Evolutionary conservation across 2,797 vertebrate species (phyloP).

Genomic region (Hoplostethus mediterraneus): DNA sequence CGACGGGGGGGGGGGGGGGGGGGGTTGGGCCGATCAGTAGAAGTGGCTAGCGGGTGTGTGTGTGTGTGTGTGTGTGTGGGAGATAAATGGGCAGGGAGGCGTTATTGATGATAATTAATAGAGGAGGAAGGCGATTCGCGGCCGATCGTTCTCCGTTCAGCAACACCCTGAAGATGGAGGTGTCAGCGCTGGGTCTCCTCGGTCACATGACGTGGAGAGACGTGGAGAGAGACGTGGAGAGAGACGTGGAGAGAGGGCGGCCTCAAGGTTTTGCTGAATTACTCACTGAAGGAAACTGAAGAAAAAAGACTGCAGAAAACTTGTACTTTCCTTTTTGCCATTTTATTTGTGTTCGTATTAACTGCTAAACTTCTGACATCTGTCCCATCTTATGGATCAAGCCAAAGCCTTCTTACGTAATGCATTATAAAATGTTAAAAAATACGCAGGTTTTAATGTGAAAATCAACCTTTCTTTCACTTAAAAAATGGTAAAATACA

Average conservation of each 20-base stretch:
- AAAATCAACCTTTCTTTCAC: no score
- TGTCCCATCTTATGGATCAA: no score
- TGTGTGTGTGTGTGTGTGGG: slow-evolving; percentile 34
- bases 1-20: slow-evolving; percentile 45
- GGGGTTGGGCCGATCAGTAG: slow-evolving; percentile 45
- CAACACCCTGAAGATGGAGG: slow-evolving; percentile 19
- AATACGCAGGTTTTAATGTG: no score
- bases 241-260: no score
- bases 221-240: not conserved
- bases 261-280: not conserved
- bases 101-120: slow-evolving; percentile 70
- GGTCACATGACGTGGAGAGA: not conserved
- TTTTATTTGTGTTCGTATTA: no score
- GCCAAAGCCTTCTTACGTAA: no score
- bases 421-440: no score
- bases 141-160: slow-evolving; percentile 49
- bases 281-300: no score
- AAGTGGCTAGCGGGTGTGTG: slow-evolving; percentile 44
- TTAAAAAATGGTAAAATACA: not conserved
- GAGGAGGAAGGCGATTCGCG: slow-evolving; percentile 50
- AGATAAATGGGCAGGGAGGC: slow-evolving; percentile 65
- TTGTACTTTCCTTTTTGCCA: no score
- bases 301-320: no score
- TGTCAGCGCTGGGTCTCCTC: slow-evolving; percentile 29
- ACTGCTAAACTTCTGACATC: no score